Percentiles rank a stretch among this genome's conserved stretches.
phyloP scores from a whole-genome alignment of 2,113 vertebrate genomes.

The Lophotis ruficrista region DNA sequence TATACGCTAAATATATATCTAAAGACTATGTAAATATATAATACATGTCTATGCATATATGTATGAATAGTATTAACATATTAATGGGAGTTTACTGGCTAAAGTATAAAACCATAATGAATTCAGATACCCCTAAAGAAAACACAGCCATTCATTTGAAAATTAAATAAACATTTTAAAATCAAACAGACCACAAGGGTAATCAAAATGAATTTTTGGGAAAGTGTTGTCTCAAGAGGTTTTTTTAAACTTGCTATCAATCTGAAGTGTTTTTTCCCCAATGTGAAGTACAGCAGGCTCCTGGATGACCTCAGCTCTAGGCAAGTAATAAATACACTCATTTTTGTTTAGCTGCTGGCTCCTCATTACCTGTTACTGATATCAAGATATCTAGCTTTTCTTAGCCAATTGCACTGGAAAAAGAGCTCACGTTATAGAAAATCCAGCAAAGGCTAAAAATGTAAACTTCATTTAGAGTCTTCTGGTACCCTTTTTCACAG shows the following conservation, averaged over 20 bases:
- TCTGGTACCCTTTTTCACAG: not conserved
- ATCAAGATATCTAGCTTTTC: not conserved
- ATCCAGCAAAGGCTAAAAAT: not conserved
- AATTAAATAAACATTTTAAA: not conserved
- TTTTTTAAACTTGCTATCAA: not conserved
- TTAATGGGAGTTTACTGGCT: not conserved
- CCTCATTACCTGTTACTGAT: not conserved
- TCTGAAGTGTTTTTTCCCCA: not conserved
- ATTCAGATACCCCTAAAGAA: not conserved
- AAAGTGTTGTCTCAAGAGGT: not conserved
- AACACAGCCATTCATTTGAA: not conserved
- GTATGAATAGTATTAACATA: not conserved
- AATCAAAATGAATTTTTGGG: not conserved
- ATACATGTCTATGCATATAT: not conserved
- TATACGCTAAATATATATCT: not conserved
- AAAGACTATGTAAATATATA: not conserved
- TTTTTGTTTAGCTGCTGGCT: not conserved
- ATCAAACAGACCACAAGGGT: not conserved
- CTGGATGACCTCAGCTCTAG: not conserved
- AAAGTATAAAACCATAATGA: not conserved
- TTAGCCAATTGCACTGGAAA: not conserved
- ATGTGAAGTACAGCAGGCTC: not conserved
- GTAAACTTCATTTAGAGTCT: not conserved
- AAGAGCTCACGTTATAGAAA: not conserved
- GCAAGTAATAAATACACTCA: not conserved